phyloP scores from a whole-genome alignment of 1,140 invertebrate species.

The Drosophila aff. region DNA sequence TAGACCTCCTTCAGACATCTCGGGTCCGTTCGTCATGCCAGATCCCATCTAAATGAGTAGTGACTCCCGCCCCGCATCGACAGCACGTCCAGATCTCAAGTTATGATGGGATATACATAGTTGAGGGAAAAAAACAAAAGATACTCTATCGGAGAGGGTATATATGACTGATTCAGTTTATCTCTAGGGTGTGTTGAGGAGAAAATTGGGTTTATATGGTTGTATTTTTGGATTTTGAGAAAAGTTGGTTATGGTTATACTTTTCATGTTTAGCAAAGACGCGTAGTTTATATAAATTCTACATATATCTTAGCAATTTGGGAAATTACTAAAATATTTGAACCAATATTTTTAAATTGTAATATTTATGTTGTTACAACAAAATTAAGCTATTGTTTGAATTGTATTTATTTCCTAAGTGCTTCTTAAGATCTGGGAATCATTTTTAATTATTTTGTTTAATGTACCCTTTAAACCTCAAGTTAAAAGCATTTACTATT shows the following conservation, averaged over 20 bases:
- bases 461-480: too few species aligned
- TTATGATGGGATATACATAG: conserved; percentile 36
- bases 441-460: too few species aligned
- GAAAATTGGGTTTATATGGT: background rate
- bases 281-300: background rate
- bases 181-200: background rate
- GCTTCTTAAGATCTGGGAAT: too few species aligned
- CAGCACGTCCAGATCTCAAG: conserved; percentile 40
- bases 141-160: conserved; percentile 2
- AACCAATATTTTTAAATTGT: too few species aligned
- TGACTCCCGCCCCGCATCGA: conserved; percentile 30
- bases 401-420: background rate
- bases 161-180: background rate
- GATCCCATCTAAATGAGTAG: conserved; percentile 32
- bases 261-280: too few species aligned
- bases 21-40: conserved; percentile 42
- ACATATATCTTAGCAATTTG: background rate
- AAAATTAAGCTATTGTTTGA: background rate
- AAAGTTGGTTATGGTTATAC: background rate
- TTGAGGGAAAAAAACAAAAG: conserved; percentile 5
- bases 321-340: background rate
- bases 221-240: background rate
- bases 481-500: background rate
- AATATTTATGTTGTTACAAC: too few species aligned
- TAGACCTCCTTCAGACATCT: conserved; percentile 30